phyloP scores from a whole-genome alignment of 2,113 vertebrate genomes.

The Xyliphius kryptos region DNA sequence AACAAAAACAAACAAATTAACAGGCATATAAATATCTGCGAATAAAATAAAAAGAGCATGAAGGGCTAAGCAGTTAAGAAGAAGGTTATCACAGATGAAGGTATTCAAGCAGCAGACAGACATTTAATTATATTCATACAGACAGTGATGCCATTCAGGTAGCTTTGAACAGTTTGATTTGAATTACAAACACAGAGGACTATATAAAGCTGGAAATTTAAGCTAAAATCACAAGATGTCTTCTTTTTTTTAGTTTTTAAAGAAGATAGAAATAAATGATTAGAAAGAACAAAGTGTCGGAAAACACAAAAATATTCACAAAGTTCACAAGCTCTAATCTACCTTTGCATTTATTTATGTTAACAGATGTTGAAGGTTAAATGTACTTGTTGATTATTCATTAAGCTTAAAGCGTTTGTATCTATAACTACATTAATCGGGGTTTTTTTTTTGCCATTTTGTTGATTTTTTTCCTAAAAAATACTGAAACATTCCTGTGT shows the following conservation, averaged over 20 bases:
- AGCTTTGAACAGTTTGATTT: conserved; percentile 57
- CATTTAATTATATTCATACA: conserved; percentile 47
- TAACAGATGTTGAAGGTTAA: conserved; percentile 15
- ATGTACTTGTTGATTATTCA: conserved; percentile 48
- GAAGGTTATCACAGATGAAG: conserved; percentile 71
- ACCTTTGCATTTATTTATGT: conserved; percentile 32
- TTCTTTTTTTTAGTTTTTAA: conserved; percentile 13
- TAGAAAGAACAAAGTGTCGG: conserved; percentile 24
- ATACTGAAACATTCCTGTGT: conserved; percentile 53
- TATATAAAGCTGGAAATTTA: conserved; percentile 23
- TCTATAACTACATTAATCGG: conserved; percentile 38
- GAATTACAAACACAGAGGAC: conserved; percentile 58
- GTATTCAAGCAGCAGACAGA: conserved; percentile 66
- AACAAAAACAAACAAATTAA: conserved; percentile 69
- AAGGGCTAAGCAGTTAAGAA: conserved; percentile 67
- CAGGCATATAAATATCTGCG: conserved; percentile 88
- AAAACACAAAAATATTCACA: conserved; percentile 51
- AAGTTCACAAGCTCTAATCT: conserved; percentile 42
- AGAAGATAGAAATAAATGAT: conserved; percentile 31
- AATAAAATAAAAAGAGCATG: conserved; percentile 79
- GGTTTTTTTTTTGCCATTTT: conserved; percentile 7
- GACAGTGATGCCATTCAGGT: conserved; percentile 64
- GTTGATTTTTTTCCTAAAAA: conserved; percentile 41
- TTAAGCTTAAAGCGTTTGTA: conserved; percentile 33
- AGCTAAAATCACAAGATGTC: conserved; percentile 26